These are phyloP conservation scores for Falco concolor DNA, from an alignment of 2,797 vertebrate species.

Conservation along the genomic window DNA sequence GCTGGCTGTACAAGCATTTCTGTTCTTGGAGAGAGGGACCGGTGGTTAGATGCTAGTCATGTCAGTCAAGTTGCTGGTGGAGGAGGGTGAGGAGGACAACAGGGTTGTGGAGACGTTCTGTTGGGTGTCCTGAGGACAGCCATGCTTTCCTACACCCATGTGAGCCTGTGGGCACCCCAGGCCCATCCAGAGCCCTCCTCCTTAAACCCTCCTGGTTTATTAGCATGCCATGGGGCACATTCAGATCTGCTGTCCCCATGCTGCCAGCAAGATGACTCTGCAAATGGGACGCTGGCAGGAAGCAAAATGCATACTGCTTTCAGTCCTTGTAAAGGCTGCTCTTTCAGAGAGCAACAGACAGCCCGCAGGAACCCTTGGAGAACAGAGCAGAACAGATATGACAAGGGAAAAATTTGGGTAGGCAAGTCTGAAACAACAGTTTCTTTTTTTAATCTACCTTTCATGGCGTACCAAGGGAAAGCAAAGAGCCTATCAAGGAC, in stretches of 20 bases:
- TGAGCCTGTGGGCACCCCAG: neutral
- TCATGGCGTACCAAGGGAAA: slow-evolving; percentile 5
- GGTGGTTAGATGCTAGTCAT: neutral
- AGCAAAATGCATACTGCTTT: neutral
- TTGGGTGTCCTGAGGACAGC: neutral
- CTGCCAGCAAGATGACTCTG: neutral
- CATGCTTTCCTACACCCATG: neutral
- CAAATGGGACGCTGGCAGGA: neutral
- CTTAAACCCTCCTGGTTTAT: neutral
- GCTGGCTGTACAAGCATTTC: neutral
- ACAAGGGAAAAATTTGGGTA: slow-evolving; percentile 7
- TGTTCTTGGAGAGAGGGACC: neutral
- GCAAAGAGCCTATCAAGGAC: slow-evolving; percentile 46
- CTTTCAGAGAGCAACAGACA: neutral
- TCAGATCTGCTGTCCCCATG: neutral
- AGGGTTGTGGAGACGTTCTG: neutral
- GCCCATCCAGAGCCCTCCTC: neutral
- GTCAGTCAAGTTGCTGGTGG: neutral
- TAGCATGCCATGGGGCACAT: neutral
- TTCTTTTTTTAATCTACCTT: slow-evolving; percentile 4
- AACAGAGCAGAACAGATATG: neutral
- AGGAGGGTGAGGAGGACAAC: neutral
- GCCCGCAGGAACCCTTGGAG: neutral
- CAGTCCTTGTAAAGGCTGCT: neutral
- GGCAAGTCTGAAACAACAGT: slow-evolving; percentile 3